Base-by-base conservation (phyloP, 2,888 invertebrate species). In the Sphecodes monilicornis region DNA sequence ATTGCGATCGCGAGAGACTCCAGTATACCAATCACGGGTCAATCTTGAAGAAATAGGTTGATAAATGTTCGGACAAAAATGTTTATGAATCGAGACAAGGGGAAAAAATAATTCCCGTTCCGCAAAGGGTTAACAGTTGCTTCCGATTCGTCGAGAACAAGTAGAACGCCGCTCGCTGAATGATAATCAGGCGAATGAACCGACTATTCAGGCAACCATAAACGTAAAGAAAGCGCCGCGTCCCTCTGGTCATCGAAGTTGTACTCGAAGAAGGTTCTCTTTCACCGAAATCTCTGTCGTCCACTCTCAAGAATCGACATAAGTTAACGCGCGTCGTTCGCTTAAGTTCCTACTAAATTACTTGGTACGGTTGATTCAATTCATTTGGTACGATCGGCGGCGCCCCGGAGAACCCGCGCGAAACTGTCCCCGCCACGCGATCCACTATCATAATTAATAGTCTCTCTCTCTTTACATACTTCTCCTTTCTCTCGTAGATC, bases 341-440 rank as follows among this genome's bases (percentile, higher is more conserved):
- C 66, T 75, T 70, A 75, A 77, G 77, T 87, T 88, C 78, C 84
- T 85, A 66, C 87, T 81, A 88, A 77, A 86, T 91, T 89, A 90
- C 79, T 90, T 90, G 87, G 88, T 90, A 90, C 86, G 85, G 86
- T 90, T 89, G 88, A 87, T 89, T 90, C 36, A 83, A 79, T 92
- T 66, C 91, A 92, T 93, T 94, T 93, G 92, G 92, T 94, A 92
- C 91, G 90, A 91, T 91, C 90, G 91, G 89, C 43, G 78, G 73
- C 88, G 89, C 85, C 79, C 86, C 90, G 86, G 22, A 66, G 36
- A 18, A 90, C 89, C 86, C 50, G 22, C 89, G 90, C 90, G 89
- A 89, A 89, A 91, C 85, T 85, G 83, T 84, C 80, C 18, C 77
- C 83, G 88, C 89, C 87, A 5, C 87, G 80, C 82, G 84, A 80